phyloP scores from a whole-genome alignment of 2,888 invertebrate genomes.

The Aromia moschata region DNA sequence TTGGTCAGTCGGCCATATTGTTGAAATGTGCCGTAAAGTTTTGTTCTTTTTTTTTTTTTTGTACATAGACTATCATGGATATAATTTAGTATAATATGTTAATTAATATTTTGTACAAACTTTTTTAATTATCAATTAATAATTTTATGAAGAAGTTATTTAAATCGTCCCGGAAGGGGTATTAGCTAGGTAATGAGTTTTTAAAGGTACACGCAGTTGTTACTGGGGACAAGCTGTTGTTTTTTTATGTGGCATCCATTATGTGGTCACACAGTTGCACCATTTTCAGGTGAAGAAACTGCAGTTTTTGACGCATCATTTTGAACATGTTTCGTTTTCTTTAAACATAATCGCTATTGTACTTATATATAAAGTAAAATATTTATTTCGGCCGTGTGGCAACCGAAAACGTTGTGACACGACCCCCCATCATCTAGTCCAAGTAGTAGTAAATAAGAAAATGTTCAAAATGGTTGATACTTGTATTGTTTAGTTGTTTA shows the following conservation, averaged over 20 bases:
- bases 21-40: constrained; percentile 33
- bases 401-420: constrained; percentile 27
- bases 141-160: constrained; percentile 46
- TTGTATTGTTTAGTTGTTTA: constrained; percentile 42
- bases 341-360: constrained; percentile 24
- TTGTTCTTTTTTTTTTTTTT: constrained; percentile 34
- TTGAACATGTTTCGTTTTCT: constrained; percentile 28
- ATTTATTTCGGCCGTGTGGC: constrained; percentile 35
- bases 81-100: constrained; percentile 35
- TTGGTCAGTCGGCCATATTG: constrained; percentile 33
- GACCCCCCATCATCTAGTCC: constrained; percentile 50
- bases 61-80: constrained; percentile 39
- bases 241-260: background rate
- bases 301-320: constrained; percentile 21
- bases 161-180: constrained; percentile 45
- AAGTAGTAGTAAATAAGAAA: constrained; percentile 49
- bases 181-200: constrained; percentile 37
- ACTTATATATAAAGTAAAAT: constrained; percentile 27
- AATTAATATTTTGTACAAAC: constrained; percentile 53
- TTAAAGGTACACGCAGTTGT: constrained; percentile 43
- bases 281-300: constrained; percentile 1
- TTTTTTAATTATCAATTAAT: constrained; percentile 47
- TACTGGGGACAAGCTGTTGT: constrained; percentile 5
- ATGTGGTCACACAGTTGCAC: background rate
- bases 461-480: constrained; percentile 50